Conservation (phyloP, 2,113 vertebrate species). For the Ochotona curzoniae region DNA sequence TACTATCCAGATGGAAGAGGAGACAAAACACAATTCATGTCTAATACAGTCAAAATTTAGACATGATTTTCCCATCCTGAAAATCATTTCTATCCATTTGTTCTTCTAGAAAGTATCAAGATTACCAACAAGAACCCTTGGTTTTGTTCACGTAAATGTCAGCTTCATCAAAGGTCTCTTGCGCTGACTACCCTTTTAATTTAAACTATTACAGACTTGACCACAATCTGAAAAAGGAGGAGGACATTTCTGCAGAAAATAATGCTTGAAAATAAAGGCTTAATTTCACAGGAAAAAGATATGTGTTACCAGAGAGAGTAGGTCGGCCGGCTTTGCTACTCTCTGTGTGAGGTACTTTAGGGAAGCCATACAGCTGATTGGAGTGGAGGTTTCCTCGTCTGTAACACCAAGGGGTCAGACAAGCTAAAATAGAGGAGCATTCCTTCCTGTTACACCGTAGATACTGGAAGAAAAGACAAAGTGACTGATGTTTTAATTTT, state of each 20-base stretch:
- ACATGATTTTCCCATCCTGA: neutral
- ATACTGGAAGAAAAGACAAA: neutral
- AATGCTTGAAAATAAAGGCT: slow-evolving; percentile 28
- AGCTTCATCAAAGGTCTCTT: neutral
- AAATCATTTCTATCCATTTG: neutral
- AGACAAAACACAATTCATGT: neutral
- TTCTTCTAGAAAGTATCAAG: neutral
- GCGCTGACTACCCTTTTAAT: neutral
- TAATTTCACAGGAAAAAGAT: neutral
- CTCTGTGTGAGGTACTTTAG: neutral
- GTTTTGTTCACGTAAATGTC: neutral
- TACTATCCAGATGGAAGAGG: neutral
- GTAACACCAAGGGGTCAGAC: neutral
- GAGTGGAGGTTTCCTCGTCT: neutral
- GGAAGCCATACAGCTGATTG: neutral
- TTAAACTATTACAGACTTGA: neutral
- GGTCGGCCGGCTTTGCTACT: neutral
- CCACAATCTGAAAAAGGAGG: neutral
- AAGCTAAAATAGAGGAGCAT: neutral
- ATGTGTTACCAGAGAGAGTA: neutral
- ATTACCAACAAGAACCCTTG: neutral
- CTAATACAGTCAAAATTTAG: neutral
- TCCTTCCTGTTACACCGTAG: neutral
- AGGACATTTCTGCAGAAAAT: slow-evolving; percentile 8
- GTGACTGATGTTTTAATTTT: neutral